Base-by-base conservation (phyloP, 2,113 vertebrate species). In the Ariopsis seemanni region DNA sequence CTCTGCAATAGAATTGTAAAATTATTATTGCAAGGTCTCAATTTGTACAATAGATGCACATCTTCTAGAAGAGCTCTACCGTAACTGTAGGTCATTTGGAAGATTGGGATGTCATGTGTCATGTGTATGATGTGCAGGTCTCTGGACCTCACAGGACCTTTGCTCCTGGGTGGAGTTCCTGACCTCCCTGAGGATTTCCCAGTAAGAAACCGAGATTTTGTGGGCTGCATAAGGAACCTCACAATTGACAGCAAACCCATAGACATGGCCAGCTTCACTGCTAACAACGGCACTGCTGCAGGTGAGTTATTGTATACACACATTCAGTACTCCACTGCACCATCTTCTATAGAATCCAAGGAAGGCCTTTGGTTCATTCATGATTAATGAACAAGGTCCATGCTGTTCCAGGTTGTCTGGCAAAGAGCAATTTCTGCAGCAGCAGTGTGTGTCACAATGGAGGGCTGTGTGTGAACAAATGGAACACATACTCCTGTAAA, bases 131-230 rank as follows among this genome's bases (percentile, higher is more conserved):
- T 86, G 78, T 88, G 17, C 91, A 97, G 97, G 89, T 97, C 97
- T 57, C 91, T 97, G 93, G 97, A 97, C 83, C 94, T 97, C 55
- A 97, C 97, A 0, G 97, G 97, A 7, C 97, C 97, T 5, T 94
- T 97, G n/a, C 95, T 97, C 4, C 94, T 97, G 82, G 97, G 97
- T 0, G 97, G 97, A 0, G 96, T 97, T 88, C 97, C 97, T 71
- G 94, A 97, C 93, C 94, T 97, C 74, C 97, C 96, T 0, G 97
- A 97, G 85, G 96, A 96, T 91, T 97, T 97, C 88, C 97, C 96
- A 0, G 95, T 97, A 87, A 94, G 91, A 87, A 97, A 94, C 92
- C 95, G 96, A 27, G 94, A 97, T 91, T 97, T 97, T 1, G 90
- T 97, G 0, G 97, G 97, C 90, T 97, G 97, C 89, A 97, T 97